Evolutionary conservation across 2,888 invertebrate species (phyloP).

Genomic region (Eilema caniola): DNA sequence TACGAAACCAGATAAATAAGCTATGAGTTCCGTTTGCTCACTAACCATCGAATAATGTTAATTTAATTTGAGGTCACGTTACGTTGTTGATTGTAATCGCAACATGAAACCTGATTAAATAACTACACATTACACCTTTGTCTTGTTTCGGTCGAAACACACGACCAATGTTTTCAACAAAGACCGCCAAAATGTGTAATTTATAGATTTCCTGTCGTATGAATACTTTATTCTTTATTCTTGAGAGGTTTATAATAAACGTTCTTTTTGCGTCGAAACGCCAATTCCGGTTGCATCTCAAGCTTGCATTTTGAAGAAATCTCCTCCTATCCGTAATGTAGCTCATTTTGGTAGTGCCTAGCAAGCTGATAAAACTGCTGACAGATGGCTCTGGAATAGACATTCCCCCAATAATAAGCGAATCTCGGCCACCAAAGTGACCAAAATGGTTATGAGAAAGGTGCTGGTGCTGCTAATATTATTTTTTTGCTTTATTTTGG

Average conservation of each 20-base stretch:
- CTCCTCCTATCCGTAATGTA: no score
- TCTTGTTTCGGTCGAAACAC: background rate
- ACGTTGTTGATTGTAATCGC: conserved; percentile 64
- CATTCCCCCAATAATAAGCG: no score
- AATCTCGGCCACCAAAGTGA: no score
- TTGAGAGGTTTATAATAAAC: background rate
- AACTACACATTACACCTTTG: conserved; percentile 56
- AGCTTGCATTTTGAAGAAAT: background rate
- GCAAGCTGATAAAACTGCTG: no score
- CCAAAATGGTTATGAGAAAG: no score
- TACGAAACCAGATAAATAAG: conserved; percentile 11
- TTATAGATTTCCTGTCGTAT: background rate
- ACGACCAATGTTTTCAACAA: background rate
- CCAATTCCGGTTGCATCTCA: background rate
- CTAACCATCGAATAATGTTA: conserved; percentile 55
- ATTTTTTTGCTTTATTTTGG: no score
- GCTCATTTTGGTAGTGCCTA: no score
- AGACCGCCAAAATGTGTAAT: background rate
- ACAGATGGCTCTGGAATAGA: no score
- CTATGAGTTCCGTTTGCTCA: conserved; percentile 34
- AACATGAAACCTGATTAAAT: conserved; percentile 63
- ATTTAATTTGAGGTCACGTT: conserved; percentile 65
- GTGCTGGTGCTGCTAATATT: no score
- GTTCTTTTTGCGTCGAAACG: background rate
- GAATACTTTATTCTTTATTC: background rate